Conservation (phyloP, 2,797 vertebrate genomes). For the Coregonus suidteri region DNA sequence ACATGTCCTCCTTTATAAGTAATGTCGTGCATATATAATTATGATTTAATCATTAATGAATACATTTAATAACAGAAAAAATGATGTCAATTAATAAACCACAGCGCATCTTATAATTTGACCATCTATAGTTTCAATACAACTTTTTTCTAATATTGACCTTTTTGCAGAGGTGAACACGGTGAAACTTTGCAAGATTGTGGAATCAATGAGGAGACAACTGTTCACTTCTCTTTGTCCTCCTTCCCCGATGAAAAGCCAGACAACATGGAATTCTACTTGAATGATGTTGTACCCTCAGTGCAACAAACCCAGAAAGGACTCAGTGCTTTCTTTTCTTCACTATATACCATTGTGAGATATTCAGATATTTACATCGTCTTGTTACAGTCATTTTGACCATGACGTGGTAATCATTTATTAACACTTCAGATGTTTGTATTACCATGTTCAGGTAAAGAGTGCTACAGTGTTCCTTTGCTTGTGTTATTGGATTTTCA, state of each 20-base stretch:
- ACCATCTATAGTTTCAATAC: too few species aligned
- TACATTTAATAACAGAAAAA: too few species aligned
- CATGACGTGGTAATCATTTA: too few species aligned
- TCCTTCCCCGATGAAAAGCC: conserved; percentile 22
- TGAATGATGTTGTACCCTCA: conserved; percentile 48
- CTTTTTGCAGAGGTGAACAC: conserved; percentile 31
- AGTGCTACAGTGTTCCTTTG: neutral
- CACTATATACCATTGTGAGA: conserved; percentile 35
- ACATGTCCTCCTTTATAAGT: conserved; percentile 57
- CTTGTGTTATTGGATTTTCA: neutral
- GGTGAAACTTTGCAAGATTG: conserved; percentile 26
- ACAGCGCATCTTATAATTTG: too few species aligned
- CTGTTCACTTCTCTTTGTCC: conserved; percentile 51
- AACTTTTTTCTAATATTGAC: neutral
- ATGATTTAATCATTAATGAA: neutral
- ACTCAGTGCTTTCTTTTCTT: conserved; percentile 59
- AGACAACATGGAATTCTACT: conserved; percentile 16
- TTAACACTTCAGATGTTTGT: too few species aligned
- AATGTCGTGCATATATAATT: conserved; percentile 9
- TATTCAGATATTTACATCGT: too few species aligned
- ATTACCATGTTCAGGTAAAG: neutral
- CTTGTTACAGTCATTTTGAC: too few species aligned
- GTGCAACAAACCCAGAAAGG: conserved; percentile 57
- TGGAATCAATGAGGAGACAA: conserved; percentile 44
- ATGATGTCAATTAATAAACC: too few species aligned